Evolutionary conservation across 2,113 vertebrate species (phyloP).

Genomic region (Halcyon senegalensis): DNA sequence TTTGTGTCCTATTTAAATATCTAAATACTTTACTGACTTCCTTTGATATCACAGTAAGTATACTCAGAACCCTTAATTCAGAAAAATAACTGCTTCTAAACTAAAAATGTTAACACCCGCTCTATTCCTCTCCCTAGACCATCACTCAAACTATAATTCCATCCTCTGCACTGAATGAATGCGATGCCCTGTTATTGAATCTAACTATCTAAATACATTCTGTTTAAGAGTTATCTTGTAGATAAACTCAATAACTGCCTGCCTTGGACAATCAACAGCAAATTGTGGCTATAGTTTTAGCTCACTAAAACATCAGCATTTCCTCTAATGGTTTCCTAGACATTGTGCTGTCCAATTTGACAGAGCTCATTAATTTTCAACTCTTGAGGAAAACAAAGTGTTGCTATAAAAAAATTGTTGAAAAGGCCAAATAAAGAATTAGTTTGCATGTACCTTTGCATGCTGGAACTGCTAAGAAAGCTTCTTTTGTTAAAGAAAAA

Average conservation of each 20-base stretch:
- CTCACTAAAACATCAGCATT: slow-evolving; percentile 56
- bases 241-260: slow-evolving; percentile 67
- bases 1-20: neutral
- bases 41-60: neutral
- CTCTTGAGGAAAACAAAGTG: slow-evolving; percentile 18
- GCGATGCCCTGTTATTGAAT: neutral
- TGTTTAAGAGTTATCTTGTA: slow-evolving; percentile 63
- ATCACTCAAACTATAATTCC: neutral
- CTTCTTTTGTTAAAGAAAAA: neutral
- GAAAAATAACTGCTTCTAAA: neutral
- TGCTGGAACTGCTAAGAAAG: neutral
- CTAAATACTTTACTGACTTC: neutral
- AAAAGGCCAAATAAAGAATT: slow-evolving; percentile 14
- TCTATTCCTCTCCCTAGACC: neutral
- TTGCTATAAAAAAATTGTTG: neutral
- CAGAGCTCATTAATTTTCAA: slow-evolving; percentile 41
- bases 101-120: neutral
- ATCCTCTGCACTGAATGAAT: neutral
- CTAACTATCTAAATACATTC: slow-evolving; percentile 63
- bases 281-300: slow-evolving; percentile 56
- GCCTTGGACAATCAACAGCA: slow-evolving; percentile 43
- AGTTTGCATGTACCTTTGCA: neutral
- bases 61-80: neutral
- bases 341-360: slow-evolving; percentile 11
- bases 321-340: slow-evolving; percentile 14